Evolutionary conservation across 2,797 vertebrate genomes (phyloP).

Genomic region (Cossypha caffra): DNA sequence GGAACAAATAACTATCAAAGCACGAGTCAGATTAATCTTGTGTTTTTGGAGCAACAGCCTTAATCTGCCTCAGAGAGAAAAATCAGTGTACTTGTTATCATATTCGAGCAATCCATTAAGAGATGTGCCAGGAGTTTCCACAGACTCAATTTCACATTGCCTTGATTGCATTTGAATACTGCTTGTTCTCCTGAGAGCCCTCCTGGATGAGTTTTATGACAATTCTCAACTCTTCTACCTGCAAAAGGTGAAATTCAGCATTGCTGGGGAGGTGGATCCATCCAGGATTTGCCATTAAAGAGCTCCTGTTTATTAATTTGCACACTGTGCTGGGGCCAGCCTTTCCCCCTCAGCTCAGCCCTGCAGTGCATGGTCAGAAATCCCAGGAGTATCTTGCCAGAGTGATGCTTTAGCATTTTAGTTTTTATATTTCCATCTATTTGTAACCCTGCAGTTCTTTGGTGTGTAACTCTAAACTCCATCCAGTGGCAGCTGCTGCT

Average conservation of each 20-base stretch:
- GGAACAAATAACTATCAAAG: background rate
- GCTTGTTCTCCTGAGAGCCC: slow-evolving; percentile 13
- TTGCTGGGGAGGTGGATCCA: background rate
- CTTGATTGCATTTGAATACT: slow-evolving; percentile 45
- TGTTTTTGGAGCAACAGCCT: background rate
- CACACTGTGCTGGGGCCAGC: background rate
- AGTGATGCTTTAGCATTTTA: rapidly evolving
- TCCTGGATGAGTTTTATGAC: background rate
- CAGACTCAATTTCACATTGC: background rate
- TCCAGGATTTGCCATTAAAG: background rate
- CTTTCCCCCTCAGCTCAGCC: background rate
- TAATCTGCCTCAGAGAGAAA: background rate
- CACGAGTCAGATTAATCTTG: background rate
- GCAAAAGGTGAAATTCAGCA: background rate
- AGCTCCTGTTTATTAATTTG: background rate
- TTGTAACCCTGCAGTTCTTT: rapidly evolving
- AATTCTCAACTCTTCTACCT: background rate
- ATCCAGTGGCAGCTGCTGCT: background rate
- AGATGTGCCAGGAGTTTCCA: background rate
- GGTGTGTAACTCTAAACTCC: background rate
- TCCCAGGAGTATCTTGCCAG: background rate
- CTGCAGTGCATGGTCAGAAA: background rate
- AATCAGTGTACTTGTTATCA: background rate
- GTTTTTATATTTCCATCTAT: rapidly evolving
- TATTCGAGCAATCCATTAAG: background rate